Evolutionary conservation across 2,888 invertebrate species (phyloP).

Genomic region (Hydriomena furcata): DNA sequence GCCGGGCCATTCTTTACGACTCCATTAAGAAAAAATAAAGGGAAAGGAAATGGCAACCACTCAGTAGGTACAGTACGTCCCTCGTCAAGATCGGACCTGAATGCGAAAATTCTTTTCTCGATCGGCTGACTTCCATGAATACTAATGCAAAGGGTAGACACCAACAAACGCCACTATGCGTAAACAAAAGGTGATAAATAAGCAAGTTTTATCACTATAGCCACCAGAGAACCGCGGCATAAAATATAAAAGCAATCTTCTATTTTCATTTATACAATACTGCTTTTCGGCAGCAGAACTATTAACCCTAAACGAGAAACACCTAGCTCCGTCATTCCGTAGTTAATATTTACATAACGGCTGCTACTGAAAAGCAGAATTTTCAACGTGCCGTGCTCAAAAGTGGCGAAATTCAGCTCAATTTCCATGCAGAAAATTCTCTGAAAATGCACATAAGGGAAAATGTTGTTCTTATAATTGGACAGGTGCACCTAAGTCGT

Average conservation of each 20-base stretch:
- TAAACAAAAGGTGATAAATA: slow-evolving; percentile 54
- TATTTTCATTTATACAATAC: slow-evolving; percentile 20
- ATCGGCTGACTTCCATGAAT: slow-evolving; percentile 81
- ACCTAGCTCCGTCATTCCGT: slow-evolving; percentile 30
- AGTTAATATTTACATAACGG: slow-evolving; percentile 60
- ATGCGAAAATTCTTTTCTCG: slow-evolving; percentile 76
- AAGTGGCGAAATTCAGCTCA: slow-evolving; percentile 64
- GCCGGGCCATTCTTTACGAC: slow-evolving; percentile 71
- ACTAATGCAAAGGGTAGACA: slow-evolving; percentile 71
- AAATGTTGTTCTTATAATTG: slow-evolving; percentile 79
- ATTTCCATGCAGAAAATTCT: slow-evolving; percentile 70
- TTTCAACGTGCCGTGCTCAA: slow-evolving; percentile 48
- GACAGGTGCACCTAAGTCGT: slow-evolving; percentile 75
- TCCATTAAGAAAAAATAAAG: slow-evolving; percentile 78
- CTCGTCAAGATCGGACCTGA: slow-evolving; percentile 70
- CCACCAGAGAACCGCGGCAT: neutral
- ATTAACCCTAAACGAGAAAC: slow-evolving; percentile 29
- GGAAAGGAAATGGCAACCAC: slow-evolving; percentile 75
- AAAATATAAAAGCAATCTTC: slow-evolving; percentile 16
- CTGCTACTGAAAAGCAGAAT: slow-evolving; percentile 49
- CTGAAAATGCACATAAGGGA: slow-evolving; percentile 74
- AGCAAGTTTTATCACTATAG: slow-evolving; percentile 36
- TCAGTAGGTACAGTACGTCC: slow-evolving; percentile 61
- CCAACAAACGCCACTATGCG: slow-evolving; percentile 62
- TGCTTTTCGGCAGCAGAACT: slow-evolving; percentile 17